phyloP scores from a whole-genome alignment of 2,888 invertebrate species.

The Metalampra italica region DNA sequence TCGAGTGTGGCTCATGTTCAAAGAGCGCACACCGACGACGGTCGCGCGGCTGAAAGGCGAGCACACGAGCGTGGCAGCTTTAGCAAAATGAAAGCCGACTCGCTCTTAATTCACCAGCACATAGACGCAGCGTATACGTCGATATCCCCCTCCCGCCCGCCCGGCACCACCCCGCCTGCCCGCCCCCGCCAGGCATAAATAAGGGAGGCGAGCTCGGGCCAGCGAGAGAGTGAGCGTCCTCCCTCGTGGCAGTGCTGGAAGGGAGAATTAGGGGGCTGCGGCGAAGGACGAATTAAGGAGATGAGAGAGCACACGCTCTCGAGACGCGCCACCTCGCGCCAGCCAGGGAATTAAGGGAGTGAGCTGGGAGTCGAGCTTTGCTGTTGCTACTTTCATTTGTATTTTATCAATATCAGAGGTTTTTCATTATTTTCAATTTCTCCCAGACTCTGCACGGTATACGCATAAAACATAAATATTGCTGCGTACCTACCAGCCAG shows the following conservation, averaged over 20 bases:
- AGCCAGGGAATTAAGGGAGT: conserved; percentile 63
- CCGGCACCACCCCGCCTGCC: conserved; percentile 36
- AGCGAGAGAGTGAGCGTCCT: conserved; percentile 69
- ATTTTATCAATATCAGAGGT: background rate
- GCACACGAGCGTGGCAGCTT: conserved; percentile 76
- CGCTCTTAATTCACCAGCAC: conserved; percentile 77
- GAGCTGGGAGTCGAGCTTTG: conserved; percentile 18
- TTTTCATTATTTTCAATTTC: background rate
- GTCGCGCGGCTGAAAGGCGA: conserved; percentile 64
- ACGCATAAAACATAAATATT: background rate
- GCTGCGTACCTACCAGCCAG: too few species aligned
- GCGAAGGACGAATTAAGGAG: conserved; percentile 79
- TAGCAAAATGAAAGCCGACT: conserved; percentile 78
- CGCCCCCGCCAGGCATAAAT: conserved; percentile 65
- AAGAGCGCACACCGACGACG: conserved; percentile 46
- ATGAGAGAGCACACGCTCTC: conserved; percentile 77
- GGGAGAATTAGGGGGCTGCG: conserved; percentile 74
- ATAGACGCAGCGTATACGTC: conserved; percentile 59
- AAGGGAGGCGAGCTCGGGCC: conserved; percentile 72
- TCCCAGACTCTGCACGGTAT: too few species aligned
- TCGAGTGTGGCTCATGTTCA: conserved; percentile 47
- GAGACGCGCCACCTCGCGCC: conserved; percentile 68
- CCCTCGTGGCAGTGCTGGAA: conserved; percentile 55
- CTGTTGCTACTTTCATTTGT: conserved; percentile 11
- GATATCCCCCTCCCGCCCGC: conserved; percentile 45